Conservation (phyloP, 2,113 vertebrate genomes). For the Trematomus loennbergii region DNA sequence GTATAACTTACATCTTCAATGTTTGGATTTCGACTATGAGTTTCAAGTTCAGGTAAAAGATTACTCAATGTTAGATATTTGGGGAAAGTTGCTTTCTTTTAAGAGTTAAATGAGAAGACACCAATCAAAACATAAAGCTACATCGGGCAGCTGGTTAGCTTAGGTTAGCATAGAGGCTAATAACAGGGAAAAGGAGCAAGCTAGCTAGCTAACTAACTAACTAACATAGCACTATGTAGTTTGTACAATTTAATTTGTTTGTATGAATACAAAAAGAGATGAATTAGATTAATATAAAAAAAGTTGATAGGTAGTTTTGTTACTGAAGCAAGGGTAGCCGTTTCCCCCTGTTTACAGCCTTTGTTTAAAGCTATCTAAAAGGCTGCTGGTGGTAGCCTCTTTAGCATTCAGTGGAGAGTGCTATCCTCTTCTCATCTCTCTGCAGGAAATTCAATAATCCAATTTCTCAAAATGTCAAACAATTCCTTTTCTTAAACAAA, state of each 20-base stretch:
- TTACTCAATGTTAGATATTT: not conserved
- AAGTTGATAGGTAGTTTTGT: not conserved
- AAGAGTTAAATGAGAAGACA: not conserved
- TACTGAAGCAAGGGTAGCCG: not conserved
- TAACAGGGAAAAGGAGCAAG: not conserved
- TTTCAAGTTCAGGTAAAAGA: not conserved
- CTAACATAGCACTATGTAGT: not conserved
- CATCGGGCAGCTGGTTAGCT: not conserved
- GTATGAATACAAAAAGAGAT: not conserved
- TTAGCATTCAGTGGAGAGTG: too few relatives aligned
- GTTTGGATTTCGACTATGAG: not conserved
- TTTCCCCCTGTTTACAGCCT: not conserved
- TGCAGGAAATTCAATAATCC: not conserved
- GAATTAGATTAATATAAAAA: not conserved
- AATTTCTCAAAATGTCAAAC: not conserved
- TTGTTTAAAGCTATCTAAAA: not conserved
- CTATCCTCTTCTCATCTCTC: not conserved
- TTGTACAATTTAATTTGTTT: not conserved
- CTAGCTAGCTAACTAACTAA: not conserved
- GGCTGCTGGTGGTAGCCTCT: not conserved
- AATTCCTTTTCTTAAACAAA: not conserved
- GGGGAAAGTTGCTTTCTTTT: not conserved
- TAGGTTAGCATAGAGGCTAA: not conserved
- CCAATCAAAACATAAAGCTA: not conserved
- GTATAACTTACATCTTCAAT: not conserved